Base-by-base conservation (phyloP, 1,140 invertebrate genomes). In the Drosophila willistoni region DNA sequence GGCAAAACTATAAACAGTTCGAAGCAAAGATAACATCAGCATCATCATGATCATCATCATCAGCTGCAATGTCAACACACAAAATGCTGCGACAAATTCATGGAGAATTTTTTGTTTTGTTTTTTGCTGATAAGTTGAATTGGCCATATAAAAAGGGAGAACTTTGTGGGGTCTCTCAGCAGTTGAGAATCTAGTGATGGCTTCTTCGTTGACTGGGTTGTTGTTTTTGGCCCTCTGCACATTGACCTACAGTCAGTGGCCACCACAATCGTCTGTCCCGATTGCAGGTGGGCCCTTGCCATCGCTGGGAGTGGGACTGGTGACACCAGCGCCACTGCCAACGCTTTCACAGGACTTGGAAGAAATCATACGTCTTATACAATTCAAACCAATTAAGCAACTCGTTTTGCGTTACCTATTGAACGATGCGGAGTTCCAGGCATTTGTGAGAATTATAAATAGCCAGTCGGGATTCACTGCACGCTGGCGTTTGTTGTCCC, bases 361-460 rank as follows among this genome's bases (percentile, higher is more conserved):
- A 17, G 87, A 90, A 54, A 65, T 91, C 22, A 55, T 64, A 19
- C 55, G 69, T 3, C 42, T 90, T 10, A 63, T 91, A 42, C 87
- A 90, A 42, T 71, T 81, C 2, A 76, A 91, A 39, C 84, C 70
- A 3, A 13, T 91, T 4, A 76, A 78, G n/a, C 71, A 90, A 19
- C 62, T 91, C 2, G 33, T 83, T n/a, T 69, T 68, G 29, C 77
- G 90, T 10, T 91, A 91, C 55, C 51, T 91, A 7, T 63, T 91
- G 34, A 91, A 91, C 33, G 90, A 91, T 76, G 84, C 59, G 7
- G 71, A 91, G 71, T 91, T 91, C 54, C 90, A 91, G 63, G 72
- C 77, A 10, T 73, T 91, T 51, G 75, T 91, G 12, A 68, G 90
- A 14, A 81, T 79, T 29, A 44, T 90, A 10, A 91, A 91, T 55